Evolutionary conservation across 2,888 invertebrate genomes (phyloP).

Genomic region (Caenorhabditis sp.): DNA sequence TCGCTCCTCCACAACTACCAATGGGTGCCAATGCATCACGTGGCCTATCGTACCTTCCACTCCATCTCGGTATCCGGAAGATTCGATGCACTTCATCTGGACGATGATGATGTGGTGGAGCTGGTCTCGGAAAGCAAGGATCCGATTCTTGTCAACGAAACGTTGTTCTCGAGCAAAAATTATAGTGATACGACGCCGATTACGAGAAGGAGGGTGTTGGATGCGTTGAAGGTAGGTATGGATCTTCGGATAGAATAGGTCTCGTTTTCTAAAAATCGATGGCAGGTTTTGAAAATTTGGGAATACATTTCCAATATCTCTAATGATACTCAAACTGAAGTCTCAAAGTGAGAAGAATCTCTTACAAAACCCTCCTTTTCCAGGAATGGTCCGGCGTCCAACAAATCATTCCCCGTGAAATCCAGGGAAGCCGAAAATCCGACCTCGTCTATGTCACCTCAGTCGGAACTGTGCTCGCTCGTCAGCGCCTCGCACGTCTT

Average conservation of each 20-base stretch:
- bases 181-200: constrained; percentile 55
- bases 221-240: constrained; percentile 56
- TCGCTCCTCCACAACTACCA: constrained; percentile 23
- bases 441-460: constrained; percentile 64
- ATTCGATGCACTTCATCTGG: constrained; percentile 67
- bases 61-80: constrained; percentile 70
- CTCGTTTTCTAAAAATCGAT: too few relatives aligned
- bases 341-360: background rate
- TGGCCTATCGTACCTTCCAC: constrained; percentile 74
- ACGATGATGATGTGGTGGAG: background rate
- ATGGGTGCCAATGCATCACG: constrained; percentile 62
- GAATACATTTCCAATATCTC: too few relatives aligned
- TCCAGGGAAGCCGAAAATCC: constrained; percentile 47
- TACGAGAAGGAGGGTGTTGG: constrained; percentile 40
- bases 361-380: constrained; percentile 4
- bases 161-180: constrained; percentile 55
- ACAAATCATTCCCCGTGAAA: constrained; percentile 62
- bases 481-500: constrained; percentile 64
- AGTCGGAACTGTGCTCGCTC: constrained; percentile 65
- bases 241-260: too few relatives aligned
- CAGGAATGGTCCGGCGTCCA: constrained; percentile 69
- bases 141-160: constrained; percentile 67
- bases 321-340: too few relatives aligned
- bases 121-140: constrained; percentile 56
- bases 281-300: too few relatives aligned